These are phyloP conservation scores for Macroglossus sobrinus DNA, from an alignment of 2,113 vertebrate species.

Conservation along the genomic window DNA sequence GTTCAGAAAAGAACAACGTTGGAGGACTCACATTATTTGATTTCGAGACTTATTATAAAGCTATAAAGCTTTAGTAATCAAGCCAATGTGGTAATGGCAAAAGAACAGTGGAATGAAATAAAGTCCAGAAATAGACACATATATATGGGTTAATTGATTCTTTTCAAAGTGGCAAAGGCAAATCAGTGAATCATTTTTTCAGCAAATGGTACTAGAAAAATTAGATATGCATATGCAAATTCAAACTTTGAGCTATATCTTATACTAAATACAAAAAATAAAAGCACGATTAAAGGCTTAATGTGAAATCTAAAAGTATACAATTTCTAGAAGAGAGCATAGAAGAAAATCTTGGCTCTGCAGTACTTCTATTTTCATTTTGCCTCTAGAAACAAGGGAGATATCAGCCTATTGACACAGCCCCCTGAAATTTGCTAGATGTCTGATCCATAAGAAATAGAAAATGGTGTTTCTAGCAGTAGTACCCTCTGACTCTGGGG, in stretches of 20 bases:
- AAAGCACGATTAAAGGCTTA: background rate
- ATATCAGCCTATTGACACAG: background rate
- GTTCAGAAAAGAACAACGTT: background rate
- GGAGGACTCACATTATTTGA: background rate
- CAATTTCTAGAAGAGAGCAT: background rate
- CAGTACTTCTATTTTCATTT: background rate
- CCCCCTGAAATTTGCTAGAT: background rate
- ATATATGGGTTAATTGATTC: background rate
- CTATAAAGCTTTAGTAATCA: background rate
- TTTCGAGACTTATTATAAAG: background rate
- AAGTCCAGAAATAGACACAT: background rate
- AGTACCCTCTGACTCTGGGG: background rate
- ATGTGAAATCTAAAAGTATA: background rate
- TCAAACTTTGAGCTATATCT: background rate
- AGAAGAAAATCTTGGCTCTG: background rate
- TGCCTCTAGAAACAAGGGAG: background rate
- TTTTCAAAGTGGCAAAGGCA: constrained; percentile 7
- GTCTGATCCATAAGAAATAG: background rate
- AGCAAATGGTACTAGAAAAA: background rate
- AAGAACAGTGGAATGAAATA: background rate
- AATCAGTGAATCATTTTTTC: background rate
- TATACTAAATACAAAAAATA: background rate
- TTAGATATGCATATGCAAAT: background rate
- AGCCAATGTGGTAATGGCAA: background rate
- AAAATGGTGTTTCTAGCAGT: background rate